phyloP scores from a whole-genome alignment of 2,113 vertebrate species.

The Tetraodon nigroviridis region DNA sequence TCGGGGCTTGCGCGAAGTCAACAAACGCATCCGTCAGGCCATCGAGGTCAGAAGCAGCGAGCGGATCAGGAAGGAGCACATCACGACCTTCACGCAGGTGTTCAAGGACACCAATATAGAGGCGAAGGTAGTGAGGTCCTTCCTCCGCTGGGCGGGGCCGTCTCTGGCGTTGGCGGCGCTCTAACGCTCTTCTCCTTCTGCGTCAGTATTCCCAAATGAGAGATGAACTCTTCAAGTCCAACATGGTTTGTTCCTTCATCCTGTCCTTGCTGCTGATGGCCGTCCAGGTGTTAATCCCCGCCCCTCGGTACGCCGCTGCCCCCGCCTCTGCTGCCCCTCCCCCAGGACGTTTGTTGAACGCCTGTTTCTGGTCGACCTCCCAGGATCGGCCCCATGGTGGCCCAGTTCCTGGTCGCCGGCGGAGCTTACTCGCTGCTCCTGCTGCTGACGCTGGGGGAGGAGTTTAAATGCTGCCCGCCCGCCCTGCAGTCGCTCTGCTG shows the following conservation, averaged over 20 bases:
- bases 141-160: not conserved
- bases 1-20: slow-evolving; percentile 55
- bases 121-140: slow-evolving; percentile 52
- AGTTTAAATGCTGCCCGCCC: slow-evolving; percentile 85
- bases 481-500: slow-evolving; percentile 86
- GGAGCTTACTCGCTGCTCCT: slow-evolving; percentile 80
- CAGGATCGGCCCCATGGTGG: slow-evolving; percentile 33
- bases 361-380: not conserved
- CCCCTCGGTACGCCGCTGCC: slow-evolving; percentile 57
- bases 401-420: slow-evolving; percentile 81
- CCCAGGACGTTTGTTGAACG: not conserved
- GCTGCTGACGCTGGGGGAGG: slow-evolving; percentile 85
- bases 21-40: slow-evolving; percentile 61
- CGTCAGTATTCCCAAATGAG: slow-evolving; percentile 90
- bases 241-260: slow-evolving; percentile 89
- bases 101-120: slow-evolving; percentile 69
- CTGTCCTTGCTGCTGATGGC: slow-evolving; percentile 85
- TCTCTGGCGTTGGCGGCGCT: not conserved
- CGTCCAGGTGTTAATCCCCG: slow-evolving; percentile 84
- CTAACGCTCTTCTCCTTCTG: not conserved
- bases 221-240: slow-evolving; percentile 94
- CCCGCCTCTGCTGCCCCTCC: not conserved
- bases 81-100: slow-evolving; percentile 59
- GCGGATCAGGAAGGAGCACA: slow-evolving; percentile 64
- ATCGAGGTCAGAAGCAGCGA: slow-evolving; percentile 69